A percentile compares a stretch with the other conserved stretches of the same genome.
These are phyloP conservation scores for Pollimyrus isidori DNA, from an alignment of 2,113 vertebrate species.

Conservation along the genomic window DNA sequence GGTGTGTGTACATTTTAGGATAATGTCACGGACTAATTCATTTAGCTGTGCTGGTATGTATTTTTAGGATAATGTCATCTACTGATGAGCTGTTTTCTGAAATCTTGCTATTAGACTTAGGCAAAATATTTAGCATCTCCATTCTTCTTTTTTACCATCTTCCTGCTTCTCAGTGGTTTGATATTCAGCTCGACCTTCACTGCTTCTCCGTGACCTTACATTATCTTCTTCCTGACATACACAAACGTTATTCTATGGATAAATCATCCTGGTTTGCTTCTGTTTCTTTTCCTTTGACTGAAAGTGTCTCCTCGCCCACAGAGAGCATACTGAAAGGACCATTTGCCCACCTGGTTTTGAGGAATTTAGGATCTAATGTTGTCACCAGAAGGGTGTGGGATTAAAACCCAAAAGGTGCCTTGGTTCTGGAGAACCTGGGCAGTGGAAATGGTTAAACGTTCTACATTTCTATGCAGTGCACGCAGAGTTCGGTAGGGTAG, in stretches of 20 bases:
- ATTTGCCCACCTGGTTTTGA: not conserved
- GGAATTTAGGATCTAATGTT: not conserved
- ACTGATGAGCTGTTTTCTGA: not conserved
- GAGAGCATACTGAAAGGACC: not conserved
- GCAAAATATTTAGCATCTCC: not conserved
- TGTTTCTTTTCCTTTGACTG: not conserved
- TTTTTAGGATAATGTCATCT: not conserved
- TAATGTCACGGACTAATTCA: not conserved
- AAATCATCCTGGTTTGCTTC: not conserved
- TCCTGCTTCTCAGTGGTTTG: not conserved
- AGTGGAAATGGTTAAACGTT: not conserved
- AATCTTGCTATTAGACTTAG: not conserved
- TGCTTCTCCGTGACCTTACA: not conserved
- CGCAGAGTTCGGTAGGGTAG: not conserved
- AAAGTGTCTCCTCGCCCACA: not conserved
- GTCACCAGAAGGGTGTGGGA: not conserved
- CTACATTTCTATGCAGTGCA: not conserved
- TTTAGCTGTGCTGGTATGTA: not conserved
- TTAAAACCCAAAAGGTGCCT: not conserved
- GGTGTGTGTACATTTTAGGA: not conserved
- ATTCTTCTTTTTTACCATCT: not conserved
- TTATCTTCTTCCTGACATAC: not conserved
- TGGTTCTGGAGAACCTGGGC: not conserved
- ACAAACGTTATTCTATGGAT: not conserved
- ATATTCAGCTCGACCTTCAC: not conserved